Evolutionary conservation across 2,113 vertebrate genomes (phyloP), one percentile per base, ranked within the genome.

Genomic region (Eidolon helvum): DNA sequence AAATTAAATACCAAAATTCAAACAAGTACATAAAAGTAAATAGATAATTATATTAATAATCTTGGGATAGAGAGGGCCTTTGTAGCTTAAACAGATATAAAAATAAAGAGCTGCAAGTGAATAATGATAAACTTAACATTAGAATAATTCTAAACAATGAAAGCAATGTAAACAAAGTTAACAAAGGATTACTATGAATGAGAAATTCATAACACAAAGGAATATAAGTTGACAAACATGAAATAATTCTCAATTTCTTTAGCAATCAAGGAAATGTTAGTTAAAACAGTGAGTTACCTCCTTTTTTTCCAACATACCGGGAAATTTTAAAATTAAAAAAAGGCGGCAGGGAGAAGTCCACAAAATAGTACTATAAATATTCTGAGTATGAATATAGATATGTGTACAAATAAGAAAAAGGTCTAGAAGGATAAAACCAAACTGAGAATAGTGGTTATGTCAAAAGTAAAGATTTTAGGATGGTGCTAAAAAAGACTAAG

Each of bases 1-100:
- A 96, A 79, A 57, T 90, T 63, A 90, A 85, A 96, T 85, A 85
- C 43, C 18, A 68, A 94, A 92, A 82, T 86, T 92, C 26, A 82
- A 89, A 88, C 19, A 74, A 84, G 43, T 30, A 88, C 10, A 84
- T 61, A 33, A 55, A 69, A 90, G 19, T 80, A 82, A 50, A 80
- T 10, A 72, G 55, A 91, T 59, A 66, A 80, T 38, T 38, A 80
- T 89, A 86, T 16, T 74, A n/a, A 91, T 68, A 40, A 55, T 38
- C 4, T 69, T 38, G 21, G 22, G 14, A 4, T 86, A 86, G 40
- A 33, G 63, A 82, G 87, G 22, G n/a, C 35, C 19, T 90, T 74
- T 90, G 55, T 53, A 74, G 85, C 55, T 78, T 88, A 88, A 86
- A 57, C 35, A 74, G 55, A 91, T 71, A 59, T 28, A 94, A 87